Percentiles rank a stretch among this genome's conserved stretches.
These are phyloP conservation scores for Rhinichthys klamathensis DNA, from an alignment of 2,113 vertebrate species.

Conservation along the genomic window DNA sequence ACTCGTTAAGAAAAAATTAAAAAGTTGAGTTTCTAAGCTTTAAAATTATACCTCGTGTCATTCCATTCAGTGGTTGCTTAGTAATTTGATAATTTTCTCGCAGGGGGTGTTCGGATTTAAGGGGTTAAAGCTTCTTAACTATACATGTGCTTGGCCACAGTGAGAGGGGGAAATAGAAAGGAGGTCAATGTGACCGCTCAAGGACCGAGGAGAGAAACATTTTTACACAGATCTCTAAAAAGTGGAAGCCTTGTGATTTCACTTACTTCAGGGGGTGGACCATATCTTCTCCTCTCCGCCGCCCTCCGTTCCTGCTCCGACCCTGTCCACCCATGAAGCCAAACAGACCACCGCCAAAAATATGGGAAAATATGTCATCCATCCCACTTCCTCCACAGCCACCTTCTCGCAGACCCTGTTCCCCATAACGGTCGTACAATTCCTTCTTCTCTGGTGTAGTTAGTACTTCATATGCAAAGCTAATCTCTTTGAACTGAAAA, in stretches of 20 bases:
- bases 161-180: background rate
- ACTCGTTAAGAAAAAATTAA: no score
- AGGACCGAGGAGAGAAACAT: background rate
- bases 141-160: background rate
- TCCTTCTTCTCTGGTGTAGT: constrained; percentile 97
- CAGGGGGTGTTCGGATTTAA: no score
- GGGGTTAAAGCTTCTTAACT: background rate
- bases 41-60: no score
- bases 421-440: constrained; percentile 95
- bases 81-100: no score
- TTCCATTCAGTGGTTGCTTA: no score
- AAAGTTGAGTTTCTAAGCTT: no score
- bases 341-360: constrained; percentile 96
- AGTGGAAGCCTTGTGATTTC: background rate
- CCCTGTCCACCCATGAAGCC: constrained; percentile 96
- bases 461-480: constrained; percentile 97
- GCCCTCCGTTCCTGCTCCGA: constrained; percentile 91
- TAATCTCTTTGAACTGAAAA: constrained; percentile 96
- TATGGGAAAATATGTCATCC: constrained; percentile 99
- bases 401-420: constrained; percentile 96
- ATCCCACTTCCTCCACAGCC: constrained; percentile 92
- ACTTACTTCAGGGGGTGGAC: constrained; percentile 97
- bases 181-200: background rate
- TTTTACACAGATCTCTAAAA: background rate
- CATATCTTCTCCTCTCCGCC: constrained; percentile 98